Percentiles rank a stretch among this genome's conserved stretches.
These are phyloP conservation scores for Archaeoteleia sp. DNA, from an alignment of 2,888 invertebrate species.

Conservation along the genomic window DNA sequence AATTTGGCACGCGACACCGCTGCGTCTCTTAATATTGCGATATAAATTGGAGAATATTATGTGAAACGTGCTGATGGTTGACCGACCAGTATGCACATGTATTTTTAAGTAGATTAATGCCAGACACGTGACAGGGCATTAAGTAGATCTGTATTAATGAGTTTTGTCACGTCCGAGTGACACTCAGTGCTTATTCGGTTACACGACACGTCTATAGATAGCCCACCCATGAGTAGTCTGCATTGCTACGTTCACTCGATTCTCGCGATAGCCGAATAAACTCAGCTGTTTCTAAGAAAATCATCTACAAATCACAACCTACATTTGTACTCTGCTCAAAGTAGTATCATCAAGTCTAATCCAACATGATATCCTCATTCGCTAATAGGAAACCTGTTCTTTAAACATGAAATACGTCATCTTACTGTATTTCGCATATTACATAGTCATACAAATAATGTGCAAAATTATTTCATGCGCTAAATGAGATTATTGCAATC, in stretches of 20 bases:
- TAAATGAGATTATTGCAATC: no score
- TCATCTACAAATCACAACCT: constrained; percentile 45
- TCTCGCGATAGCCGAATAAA: constrained; percentile 52
- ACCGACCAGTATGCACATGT: constrained; percentile 49
- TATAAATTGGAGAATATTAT: constrained; percentile 50
- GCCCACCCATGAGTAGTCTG: constrained; percentile 70
- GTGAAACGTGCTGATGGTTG: constrained; percentile 47
- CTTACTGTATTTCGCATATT: no score
- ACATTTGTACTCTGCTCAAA: constrained; percentile 37
- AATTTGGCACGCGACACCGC: constrained; percentile 3
- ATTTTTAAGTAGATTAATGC: constrained; percentile 73
- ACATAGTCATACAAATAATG: no score
- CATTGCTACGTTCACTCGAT: constrained; percentile 60
- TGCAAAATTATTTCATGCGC: no score
- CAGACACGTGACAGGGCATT: constrained; percentile 72
- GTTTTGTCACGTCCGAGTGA: constrained; percentile 74
- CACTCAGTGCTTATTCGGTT: constrained; percentile 71
- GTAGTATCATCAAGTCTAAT: constrained; percentile 30
- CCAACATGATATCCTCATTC: constrained; percentile 6
- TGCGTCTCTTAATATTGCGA: constrained; percentile 29
- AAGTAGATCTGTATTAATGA: constrained; percentile 75
- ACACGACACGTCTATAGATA: constrained; percentile 72
- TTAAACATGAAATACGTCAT: background rate
- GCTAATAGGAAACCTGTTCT: background rate
- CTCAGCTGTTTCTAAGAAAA: constrained; percentile 46